These are phyloP conservation scores for Drosophila aldrichi DNA, from an alignment of 2,888 invertebrate species.

Conservation along the genomic window DNA sequence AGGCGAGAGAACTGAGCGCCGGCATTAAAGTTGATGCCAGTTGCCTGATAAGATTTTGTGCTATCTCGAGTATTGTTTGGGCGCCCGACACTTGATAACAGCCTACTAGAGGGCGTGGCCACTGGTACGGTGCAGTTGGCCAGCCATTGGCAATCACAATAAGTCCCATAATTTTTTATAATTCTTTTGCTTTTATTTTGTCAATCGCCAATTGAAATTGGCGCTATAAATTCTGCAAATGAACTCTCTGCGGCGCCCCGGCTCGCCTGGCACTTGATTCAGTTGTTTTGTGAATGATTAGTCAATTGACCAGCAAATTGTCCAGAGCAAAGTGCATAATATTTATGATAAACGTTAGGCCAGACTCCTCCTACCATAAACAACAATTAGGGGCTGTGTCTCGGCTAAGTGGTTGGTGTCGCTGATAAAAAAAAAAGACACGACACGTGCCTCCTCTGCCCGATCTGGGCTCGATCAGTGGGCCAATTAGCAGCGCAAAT, in stretches of 20 bases:
- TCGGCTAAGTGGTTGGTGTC: neutral
- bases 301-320: neutral
- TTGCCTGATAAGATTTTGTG: constrained; percentile 43
- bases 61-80: constrained; percentile 60
- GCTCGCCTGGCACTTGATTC: constrained; percentile 7
- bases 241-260: neutral
- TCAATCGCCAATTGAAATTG: constrained; percentile 64
- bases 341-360: constrained; percentile 11
- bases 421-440: neutral
- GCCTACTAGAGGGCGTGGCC: constrained; percentile 16
- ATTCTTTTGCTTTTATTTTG: constrained; percentile 27
- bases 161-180: constrained; percentile 17
- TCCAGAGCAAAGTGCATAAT: constrained; percentile 41
- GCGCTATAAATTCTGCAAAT: constrained; percentile 55
- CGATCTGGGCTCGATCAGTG: constrained; percentile 11
- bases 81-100: constrained; percentile 63
- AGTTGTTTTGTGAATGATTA: constrained; percentile 39
- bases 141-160: constrained; percentile 24
- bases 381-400: constrained; percentile 16
- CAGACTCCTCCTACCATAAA: constrained; percentile 6
- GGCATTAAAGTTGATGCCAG: constrained; percentile 40
- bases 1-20: constrained; percentile 16
- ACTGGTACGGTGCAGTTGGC: constrained; percentile 4
- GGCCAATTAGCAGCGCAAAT: constrained; percentile 52
- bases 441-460: constrained; percentile 19